Evolutionary conservation across 2,888 invertebrate species (phyloP).

Genomic region (Drosophila fulvimacula): DNA sequence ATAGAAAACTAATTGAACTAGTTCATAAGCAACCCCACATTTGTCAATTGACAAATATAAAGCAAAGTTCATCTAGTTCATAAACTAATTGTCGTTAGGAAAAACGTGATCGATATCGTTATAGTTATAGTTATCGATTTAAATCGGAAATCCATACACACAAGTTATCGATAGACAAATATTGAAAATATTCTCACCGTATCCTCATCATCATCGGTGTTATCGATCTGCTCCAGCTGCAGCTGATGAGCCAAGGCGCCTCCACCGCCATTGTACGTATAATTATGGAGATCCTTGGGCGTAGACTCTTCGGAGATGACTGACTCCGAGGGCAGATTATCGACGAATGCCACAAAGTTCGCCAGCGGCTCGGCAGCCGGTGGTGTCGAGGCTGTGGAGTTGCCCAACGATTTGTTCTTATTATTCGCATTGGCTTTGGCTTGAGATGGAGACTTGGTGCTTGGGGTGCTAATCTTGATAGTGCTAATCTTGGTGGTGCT

Average conservation of each 20-base stretch:
- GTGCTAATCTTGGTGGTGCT: neutral
- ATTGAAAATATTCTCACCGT: conserved; percentile 62
- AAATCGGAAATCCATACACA: neutral
- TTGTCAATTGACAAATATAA: neutral
- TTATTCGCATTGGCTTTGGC: conserved; percentile 8
- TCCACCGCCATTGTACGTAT: conserved; percentile 40
- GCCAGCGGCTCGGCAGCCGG: neutral
- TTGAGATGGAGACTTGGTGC: conserved; percentile 7
- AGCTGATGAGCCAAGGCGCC: conserved; percentile 39
- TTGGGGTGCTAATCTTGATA: neutral
- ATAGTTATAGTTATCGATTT: neutral
- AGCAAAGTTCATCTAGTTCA: neutral
- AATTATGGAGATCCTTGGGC: conserved; percentile 79
- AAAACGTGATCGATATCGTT: too few species aligned
- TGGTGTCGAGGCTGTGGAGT: conserved; percentile 4
- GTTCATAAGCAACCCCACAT: neutral
- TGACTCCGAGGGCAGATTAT: conserved; percentile 82
- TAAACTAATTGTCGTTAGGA: neutral
- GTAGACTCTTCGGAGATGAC: conserved; percentile 84
- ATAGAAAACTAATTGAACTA: neutral
- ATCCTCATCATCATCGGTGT: conserved; percentile 78
- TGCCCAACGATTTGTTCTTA: conserved; percentile 15
- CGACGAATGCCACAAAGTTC: conserved; percentile 79
- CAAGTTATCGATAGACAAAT: neutral
- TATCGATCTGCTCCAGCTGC: conserved; percentile 58